A percentile compares a stretch with the other conserved stretches of the same genome.
These are phyloP conservation scores for Halcyon senegalensis DNA, from an alignment of 2,113 vertebrate genomes.

Conservation along the genomic window DNA sequence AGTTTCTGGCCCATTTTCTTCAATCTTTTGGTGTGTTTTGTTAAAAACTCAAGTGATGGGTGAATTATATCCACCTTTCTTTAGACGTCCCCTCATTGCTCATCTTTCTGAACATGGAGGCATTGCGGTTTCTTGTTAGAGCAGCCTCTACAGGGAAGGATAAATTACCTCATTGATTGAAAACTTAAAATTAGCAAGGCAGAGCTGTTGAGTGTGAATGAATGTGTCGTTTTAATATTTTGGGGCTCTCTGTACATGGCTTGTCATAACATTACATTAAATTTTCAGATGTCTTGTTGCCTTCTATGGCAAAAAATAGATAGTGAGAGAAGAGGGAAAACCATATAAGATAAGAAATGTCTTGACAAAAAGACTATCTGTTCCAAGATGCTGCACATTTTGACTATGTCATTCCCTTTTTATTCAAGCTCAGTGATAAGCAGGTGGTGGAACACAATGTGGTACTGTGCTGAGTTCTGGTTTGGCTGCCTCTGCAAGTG, in stretches of 20 bases:
- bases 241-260: not conserved
- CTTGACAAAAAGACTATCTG: conserved; percentile 17
- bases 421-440: not conserved
- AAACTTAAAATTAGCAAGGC: conserved; percentile 42
- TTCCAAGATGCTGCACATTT: conserved; percentile 20
- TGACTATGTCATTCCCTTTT: not conserved
- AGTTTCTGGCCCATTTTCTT: not conserved
- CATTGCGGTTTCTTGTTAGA: not conserved
- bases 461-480: not conserved
- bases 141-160: not conserved
- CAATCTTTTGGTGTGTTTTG: not conserved
- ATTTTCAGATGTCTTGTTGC: conserved; percentile 41
- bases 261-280: conserved; percentile 50
- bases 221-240: conserved; percentile 22
- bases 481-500: not conserved
- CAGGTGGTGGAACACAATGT: not conserved
- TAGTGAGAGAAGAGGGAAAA: not conserved
- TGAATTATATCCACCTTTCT: not conserved
- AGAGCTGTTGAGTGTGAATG: conserved; percentile 16
- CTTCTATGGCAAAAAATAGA: conserved; percentile 35
- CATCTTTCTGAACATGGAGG: not conserved
- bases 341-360: conserved; percentile 4
- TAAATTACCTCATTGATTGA: conserved; percentile 30
- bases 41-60: not conserved
- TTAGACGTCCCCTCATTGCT: not conserved